Evolutionary conservation across 64 coral and sea anemone species (phyloP).

Genomic region (Anthopleura sola): DNA sequence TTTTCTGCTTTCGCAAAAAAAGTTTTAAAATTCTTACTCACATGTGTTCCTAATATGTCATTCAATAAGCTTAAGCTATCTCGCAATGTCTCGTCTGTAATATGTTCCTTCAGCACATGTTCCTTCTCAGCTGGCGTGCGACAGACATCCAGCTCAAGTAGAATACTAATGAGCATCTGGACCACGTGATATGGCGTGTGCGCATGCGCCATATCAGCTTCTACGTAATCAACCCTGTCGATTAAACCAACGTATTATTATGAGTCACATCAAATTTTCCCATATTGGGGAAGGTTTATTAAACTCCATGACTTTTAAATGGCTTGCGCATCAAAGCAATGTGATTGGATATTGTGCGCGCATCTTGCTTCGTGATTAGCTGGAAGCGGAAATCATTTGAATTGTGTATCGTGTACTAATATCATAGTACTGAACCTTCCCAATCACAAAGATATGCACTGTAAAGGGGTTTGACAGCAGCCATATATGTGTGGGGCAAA

Average conservation of each 20-base stretch:
- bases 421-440: too few species aligned
- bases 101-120: constrained; percentile 70
- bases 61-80: constrained; percentile 83
- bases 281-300: too few species aligned
- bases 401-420: too few species aligned
- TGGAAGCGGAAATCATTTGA: neutral
- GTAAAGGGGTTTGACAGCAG: too few species aligned
- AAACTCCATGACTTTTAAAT: too few species aligned
- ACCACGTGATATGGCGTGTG: constrained; percentile 94
- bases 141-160: constrained; percentile 79
- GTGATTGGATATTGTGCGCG: neutral
- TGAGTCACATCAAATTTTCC: too few species aligned
- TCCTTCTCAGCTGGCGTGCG: constrained; percentile 72
- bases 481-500: too few species aligned
- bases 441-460: too few species aligned
- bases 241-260: neutral
- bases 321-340: neutral
- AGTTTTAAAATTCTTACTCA: constrained; percentile 33
- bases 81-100: constrained; percentile 63
- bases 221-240: constrained; percentile 87
- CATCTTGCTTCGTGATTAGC: neutral
- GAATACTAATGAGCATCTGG: constrained; percentile 72
- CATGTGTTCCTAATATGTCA: constrained; percentile 94
- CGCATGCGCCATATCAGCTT: constrained; percentile 96
- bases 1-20: too few species aligned